Percentiles rank a stretch among this genome's conserved stretches.
These are phyloP conservation scores for Muntiacus reevesi DNA, from an alignment of 2,113 vertebrate species.

Conservation along the genomic window DNA sequence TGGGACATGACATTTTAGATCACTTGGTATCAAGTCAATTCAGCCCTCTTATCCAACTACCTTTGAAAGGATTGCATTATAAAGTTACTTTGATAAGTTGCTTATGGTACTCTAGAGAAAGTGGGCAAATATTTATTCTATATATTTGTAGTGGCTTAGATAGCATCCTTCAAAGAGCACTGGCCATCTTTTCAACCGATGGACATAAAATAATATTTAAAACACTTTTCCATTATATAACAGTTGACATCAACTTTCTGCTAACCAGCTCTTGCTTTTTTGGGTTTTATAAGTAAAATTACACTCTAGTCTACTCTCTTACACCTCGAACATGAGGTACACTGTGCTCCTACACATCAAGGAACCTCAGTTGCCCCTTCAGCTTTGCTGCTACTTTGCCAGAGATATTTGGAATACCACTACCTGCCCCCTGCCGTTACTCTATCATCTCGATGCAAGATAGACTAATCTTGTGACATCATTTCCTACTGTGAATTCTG, in stretches of 20 bases:
- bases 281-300: neutral
- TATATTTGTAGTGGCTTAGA: neutral
- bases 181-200: neutral
- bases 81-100: neutral
- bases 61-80: neutral
- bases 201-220: neutral
- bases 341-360: neutral
- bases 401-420: neutral
- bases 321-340: neutral
- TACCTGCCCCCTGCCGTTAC: neutral
- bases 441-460: neutral
- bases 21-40: neutral
- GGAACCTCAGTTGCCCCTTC: neutral
- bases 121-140: neutral
- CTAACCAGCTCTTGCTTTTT: neutral
- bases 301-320: neutral
- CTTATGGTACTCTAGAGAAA: neutral
- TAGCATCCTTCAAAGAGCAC: neutral
- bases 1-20: neutral
- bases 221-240: neutral
- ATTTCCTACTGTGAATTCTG: neutral
- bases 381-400: neutral
- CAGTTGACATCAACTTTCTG: neutral
- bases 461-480: neutral
- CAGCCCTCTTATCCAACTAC: neutral